These are phyloP conservation scores for Drosophila pseudotalamancana DNA, from an alignment of 2,888 invertebrate species.

Conservation along the genomic window DNA sequence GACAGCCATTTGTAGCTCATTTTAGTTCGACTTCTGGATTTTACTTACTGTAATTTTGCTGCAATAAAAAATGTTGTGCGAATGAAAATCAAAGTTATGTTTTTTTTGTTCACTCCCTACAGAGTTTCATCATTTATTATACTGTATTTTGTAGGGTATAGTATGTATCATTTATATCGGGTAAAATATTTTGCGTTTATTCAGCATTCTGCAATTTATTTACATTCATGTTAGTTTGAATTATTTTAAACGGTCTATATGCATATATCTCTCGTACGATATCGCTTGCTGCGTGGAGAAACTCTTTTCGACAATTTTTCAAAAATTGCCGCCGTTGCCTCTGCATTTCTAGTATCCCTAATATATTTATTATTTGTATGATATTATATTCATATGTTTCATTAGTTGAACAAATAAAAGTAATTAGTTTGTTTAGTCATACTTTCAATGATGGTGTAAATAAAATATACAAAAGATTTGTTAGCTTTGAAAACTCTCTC, in stretches of 20 bases:
- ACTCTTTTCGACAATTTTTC: slow-evolving; percentile 39
- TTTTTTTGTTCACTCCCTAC: slow-evolving; percentile 49
- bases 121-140: slow-evolving; percentile 58
- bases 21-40: too few relatives aligned
- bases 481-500: slow-evolving; percentile 17
- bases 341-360: slow-evolving; percentile 30
- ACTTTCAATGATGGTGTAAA: slow-evolving; percentile 82
- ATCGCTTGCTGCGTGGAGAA: slow-evolving; percentile 16
- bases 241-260: slow-evolving; percentile 33
- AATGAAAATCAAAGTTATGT: background rate
- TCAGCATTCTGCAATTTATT: slow-evolving; percentile 54
- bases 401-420: slow-evolving; percentile 22
- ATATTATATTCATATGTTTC: slow-evolving; percentile 17
- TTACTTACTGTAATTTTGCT: too few relatives aligned
- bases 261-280: slow-evolving; percentile 36
- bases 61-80: too few relatives aligned
- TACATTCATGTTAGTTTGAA: slow-evolving; percentile 62
- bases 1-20: too few relatives aligned
- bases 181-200: slow-evolving; percentile 61
- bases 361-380: slow-evolving; percentile 19
- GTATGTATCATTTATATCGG: slow-evolving; percentile 43
- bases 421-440: slow-evolving; percentile 3
- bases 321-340: slow-evolving; percentile 39
- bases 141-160: slow-evolving; percentile 55
- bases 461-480: slow-evolving; percentile 65